phyloP scores from a whole-genome alignment of 2,113 vertebrate species.

The Lamprologus sp. region DNA sequence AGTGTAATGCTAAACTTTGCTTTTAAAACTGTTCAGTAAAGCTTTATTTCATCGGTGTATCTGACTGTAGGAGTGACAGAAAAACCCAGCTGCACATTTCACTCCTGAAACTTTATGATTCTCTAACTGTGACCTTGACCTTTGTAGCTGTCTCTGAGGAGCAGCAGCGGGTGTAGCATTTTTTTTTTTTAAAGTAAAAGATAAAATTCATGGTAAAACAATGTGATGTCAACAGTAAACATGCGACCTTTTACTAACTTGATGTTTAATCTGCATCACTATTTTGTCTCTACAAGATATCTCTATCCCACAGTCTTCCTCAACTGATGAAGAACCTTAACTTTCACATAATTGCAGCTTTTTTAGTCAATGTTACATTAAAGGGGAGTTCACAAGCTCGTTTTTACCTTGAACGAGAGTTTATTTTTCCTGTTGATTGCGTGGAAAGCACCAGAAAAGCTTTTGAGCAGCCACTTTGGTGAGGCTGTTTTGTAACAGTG shows the following conservation, averaged over 20 bases:
- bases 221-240: background rate
- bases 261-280: background rate
- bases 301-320: background rate
- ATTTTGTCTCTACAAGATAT: background rate
- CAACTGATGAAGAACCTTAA: background rate
- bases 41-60: background rate
- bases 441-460: background rate
- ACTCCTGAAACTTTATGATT: background rate
- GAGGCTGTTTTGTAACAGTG: background rate
- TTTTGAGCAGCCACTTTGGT: background rate
- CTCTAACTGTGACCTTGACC: background rate
- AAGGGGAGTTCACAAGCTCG: background rate
- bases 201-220: accelerated
- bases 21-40: background rate
- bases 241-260: accelerated
- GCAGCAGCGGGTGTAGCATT: background rate
- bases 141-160: background rate
- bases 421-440: background rate
- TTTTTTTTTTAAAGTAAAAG: background rate
- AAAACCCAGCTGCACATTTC: background rate
- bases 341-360: background rate
- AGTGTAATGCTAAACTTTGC: background rate
- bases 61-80: background rate
- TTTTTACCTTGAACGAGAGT: background rate
- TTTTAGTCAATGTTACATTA: background rate